Percentiles rank a stretch among this genome's conserved stretches.
Evolutionary conservation across 2,888 invertebrate species (phyloP).

Genomic region (Napeogenes sylphis): DNA sequence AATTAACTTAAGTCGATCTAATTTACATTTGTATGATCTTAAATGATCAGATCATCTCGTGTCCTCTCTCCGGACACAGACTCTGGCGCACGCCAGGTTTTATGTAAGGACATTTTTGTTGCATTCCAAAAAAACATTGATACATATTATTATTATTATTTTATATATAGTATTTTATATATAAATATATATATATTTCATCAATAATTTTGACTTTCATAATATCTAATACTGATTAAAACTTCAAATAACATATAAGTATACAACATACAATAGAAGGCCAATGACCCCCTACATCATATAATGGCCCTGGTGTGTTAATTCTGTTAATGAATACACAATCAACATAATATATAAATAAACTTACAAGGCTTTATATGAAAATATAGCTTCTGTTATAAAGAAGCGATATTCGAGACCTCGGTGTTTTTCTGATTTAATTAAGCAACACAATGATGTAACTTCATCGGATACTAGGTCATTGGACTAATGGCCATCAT

Average conservation of each 20-base stretch:
- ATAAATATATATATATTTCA: no score
- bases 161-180: no score
- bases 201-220: no score
- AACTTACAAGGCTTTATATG: no score
- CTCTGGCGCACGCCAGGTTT: background rate
- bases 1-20: background rate
- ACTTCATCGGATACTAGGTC: slow-evolving; percentile 24
- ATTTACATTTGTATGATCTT: background rate
- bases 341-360: no score
- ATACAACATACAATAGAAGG: no score
- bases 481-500: slow-evolving; percentile 22
- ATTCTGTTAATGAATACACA: no score
- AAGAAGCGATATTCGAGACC: background rate
- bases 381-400: slow-evolving; percentile 1
- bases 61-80: background rate
- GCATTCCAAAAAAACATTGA: background rate
- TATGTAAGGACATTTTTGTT: background rate
- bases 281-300: no score
- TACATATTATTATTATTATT: no score
- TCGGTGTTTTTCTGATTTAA: slow-evolving; percentile 7
- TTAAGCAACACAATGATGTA: slow-evolving; percentile 21
- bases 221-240: no score
- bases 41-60: background rate
- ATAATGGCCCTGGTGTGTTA: no score
- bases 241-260: no score